Evolutionary conservation across 2,113 vertebrate species (phyloP), one percentile per base, ranked within the genome.

Genomic region (Hyperopisus bebe): DNA sequence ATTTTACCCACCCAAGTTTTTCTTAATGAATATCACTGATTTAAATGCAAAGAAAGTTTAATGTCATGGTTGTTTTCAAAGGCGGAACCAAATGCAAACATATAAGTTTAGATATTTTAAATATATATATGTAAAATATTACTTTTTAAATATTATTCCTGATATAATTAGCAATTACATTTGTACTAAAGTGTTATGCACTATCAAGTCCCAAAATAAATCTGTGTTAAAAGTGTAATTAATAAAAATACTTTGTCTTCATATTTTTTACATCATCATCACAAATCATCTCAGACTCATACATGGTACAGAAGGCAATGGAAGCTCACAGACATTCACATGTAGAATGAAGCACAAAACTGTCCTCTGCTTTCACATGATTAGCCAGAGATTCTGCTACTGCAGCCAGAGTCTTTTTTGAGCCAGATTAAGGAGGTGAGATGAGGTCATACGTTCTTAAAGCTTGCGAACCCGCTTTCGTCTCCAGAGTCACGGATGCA

Each of bases 361-460:
- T 42, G 9, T n/a, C 55, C 50, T 58, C 24, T 46, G 31, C 8
- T 51, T 11, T 89, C 6, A 24, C 11, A 48, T 1, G 70, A 77
- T 7, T 10, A 58, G 47, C 2, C 17, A 10, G 24, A 27, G 87
- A 27, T 47, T 48, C 53, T 47, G 39, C 19, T 47, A 83, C 42
- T 17, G 17, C 17, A 62, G 15, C 35, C 39, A 58, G 80, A 47
- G 11, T 19, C 46, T 88, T 62, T 92, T 89, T 80, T 31, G 80
- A 91, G 77, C 86, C 88, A 90, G 88, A 48, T 93, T 91, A 86
- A 44, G 15, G 55, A 90, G 90, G 89, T 90, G 66, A 90, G 46
- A 70, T 0, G 46, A 91, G 90, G 90, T 91, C 88, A 90, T 48
- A 35, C 27, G 86, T 85, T 91, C 50, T 87, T 90, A 90, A 92